These are phyloP conservation scores for Chionis minor DNA, from an alignment of 2,113 vertebrate genomes.

Conservation along the genomic window DNA sequence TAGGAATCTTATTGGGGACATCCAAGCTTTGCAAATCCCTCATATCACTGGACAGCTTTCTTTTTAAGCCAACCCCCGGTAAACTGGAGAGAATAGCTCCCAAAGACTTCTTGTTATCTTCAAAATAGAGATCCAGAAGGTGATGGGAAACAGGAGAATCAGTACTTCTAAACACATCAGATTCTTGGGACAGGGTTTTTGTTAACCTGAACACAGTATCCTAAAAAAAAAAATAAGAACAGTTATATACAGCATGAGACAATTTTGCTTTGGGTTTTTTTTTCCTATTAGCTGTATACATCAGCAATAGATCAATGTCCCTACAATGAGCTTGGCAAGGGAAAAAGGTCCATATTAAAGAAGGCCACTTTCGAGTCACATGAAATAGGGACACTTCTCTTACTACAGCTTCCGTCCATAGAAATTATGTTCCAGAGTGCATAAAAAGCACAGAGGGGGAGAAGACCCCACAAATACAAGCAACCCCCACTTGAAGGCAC, in stretches of 20 bases:
- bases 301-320: neutral
- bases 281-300: neutral
- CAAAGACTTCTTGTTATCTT: constrained; percentile 77
- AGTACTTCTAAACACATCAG: constrained; percentile 54
- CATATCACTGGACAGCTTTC: constrained; percentile 78
- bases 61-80: constrained; percentile 78
- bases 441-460: neutral
- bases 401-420: neutral
- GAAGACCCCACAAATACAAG: neutral
- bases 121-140: constrained; percentile 60
- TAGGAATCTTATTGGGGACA: constrained; percentile 78
- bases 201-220: constrained; percentile 74
- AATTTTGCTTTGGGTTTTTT: neutral
- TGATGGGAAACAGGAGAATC: constrained; percentile 65
- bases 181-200: constrained; percentile 72
- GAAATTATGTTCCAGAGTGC: neutral
- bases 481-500: neutral
- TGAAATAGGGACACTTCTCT: neutral
- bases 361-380: neutral
- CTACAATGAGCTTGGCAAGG: neutral
- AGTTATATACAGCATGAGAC: neutral
- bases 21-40: constrained; percentile 50
- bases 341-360: neutral
- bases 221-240: constrained; percentile 58
- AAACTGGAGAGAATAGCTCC: constrained; percentile 75